Base-by-base conservation (phyloP, 2,113 vertebrate species). In the Callipepla squamata region DNA sequence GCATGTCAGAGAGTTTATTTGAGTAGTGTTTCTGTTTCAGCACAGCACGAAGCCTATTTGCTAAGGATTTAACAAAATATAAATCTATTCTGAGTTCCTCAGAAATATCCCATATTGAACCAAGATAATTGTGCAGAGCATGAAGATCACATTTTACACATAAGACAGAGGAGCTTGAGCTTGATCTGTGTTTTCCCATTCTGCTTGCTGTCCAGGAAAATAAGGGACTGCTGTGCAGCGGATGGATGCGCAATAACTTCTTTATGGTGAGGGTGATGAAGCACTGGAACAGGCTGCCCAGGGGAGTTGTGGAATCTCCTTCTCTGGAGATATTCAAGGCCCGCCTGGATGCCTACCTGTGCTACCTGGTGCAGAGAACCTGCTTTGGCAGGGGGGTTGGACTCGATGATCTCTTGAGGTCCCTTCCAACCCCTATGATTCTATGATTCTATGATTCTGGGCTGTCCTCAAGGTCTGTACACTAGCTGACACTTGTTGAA, bases 161-260 rank as follows among this genome's bases (percentile, higher is more conserved):
- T 13, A 30, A 16, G 3, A n/a, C 0, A 4, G 47, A 75, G 7
- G 2, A 89, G 30, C 8, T 30, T 13, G 38, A 66, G 14, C 44
- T 44, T 44, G 44, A 44, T 44, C 48, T 16, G 30, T 34, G 28
- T 53, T 1, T 81, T 36, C 51, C 5, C 18, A 25, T 22, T 20
- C 19, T 85, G 34, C 12, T 65, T 68, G 38, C 16, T 65, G 4
- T 38, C 25, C 12, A n/a, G 44, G 57, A 53, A 48, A 4, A 44
- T 4, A 50, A 50, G 16, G 14, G 12, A 6, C 23, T 79, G 17
- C 30, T 51, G 17, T 18, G 18, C n/a, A 62, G 20, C 2, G 2
- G 1, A 12, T 17, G 26, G 25, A 30, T 40, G 4, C 36, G 7
- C 36, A 36, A 36, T 36, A 36, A 36, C 36, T 36, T 36, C 36